Percentiles rank a stretch among this genome's conserved stretches.
phyloP scores from a whole-genome alignment of 23 tunicate species.

The Ciona savignyi region DNA sequence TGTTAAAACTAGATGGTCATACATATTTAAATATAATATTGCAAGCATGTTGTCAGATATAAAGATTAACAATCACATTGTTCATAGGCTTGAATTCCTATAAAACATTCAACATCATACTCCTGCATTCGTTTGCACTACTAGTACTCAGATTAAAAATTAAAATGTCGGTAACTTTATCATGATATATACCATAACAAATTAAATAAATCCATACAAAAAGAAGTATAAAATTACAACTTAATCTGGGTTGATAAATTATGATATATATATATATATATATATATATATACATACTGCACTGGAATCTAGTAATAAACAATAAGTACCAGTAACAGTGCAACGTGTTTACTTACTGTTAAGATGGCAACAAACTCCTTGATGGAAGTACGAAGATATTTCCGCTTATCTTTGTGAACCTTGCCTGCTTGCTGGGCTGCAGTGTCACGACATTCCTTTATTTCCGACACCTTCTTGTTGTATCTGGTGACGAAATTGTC shows the following conservation, averaged over 20 bases:
- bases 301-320: no score
- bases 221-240: not conserved
- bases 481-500: slow-evolving; percentile 40
- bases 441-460: slow-evolving; percentile 72
- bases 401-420: slow-evolving; percentile 64
- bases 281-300: no score
- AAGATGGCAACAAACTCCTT: slow-evolving; percentile 64
- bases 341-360: slow-evolving; percentile 33
- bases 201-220: not conserved
- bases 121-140: no score
- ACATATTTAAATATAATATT: no score
- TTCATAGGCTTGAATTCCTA: no score
- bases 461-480: slow-evolving; percentile 86
- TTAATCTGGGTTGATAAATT: not conserved
- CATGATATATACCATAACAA: not conserved
- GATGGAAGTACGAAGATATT: slow-evolving; percentile 71
- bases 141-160: not conserved
- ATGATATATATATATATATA: not conserved
- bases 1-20: no score
- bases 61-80: no score
- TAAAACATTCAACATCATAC: no score
- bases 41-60: no score
- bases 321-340: no score
- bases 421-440: slow-evolving; percentile 78
- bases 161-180: not conserved